Evolutionary conservation across 2,113 vertebrate species (phyloP).

Genomic region (Thinocorus orbignyianus): DNA sequence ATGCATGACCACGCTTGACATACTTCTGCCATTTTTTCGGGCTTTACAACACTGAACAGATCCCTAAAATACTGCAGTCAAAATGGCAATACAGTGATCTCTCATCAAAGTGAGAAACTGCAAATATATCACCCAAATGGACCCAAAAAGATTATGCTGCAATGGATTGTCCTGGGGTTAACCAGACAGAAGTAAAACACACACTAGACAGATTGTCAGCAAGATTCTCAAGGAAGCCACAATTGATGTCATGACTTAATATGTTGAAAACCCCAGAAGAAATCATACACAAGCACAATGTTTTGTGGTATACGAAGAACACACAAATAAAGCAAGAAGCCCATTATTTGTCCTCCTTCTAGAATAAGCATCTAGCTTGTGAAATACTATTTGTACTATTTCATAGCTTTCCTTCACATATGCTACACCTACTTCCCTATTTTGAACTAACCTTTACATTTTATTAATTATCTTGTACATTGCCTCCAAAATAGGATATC

Average conservation of each 20-base stretch:
- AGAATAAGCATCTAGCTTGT: not conserved
- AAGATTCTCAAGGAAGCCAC: not conserved
- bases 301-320: not conserved
- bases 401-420: not conserved
- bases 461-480: not conserved
- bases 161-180: not conserved
- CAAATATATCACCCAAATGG: not conserved
- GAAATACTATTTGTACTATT: not conserved
- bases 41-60: not conserved
- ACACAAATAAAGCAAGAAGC: not conserved
- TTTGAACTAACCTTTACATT: not conserved
- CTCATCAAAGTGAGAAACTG: not conserved
- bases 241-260: not conserved
- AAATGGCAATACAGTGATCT: not conserved
- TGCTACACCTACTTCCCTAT: not conserved
- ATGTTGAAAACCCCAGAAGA: conserved; percentile 20
- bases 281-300: not conserved
- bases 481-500: not conserved
- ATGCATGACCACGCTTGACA: not conserved
- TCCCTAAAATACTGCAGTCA: not conserved
- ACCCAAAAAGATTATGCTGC: not conserved
- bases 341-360: not conserved
- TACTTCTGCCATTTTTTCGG: not conserved
- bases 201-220: not conserved
- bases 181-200: not conserved